These are phyloP conservation scores for Saccopteryx bilineata DNA, from an alignment of 2,113 vertebrate genomes.

Conservation along the genomic window DNA sequence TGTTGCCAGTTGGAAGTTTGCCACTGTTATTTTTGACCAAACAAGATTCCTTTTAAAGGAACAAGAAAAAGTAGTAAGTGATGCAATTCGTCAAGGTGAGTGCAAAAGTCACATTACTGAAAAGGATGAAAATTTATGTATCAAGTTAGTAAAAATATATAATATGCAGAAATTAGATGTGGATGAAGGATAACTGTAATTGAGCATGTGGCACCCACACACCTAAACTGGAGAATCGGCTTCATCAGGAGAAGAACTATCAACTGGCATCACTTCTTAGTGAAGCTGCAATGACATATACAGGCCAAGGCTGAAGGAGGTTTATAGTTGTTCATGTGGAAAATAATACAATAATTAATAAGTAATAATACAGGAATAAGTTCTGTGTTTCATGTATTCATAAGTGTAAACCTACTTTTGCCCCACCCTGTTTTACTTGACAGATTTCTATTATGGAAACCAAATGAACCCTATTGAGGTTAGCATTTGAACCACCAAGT, in stretches of 20 bases:
- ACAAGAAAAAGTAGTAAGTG: constrained; percentile 88
- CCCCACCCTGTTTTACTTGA: neutral
- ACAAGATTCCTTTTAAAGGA: constrained; percentile 90
- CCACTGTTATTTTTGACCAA: constrained; percentile 86
- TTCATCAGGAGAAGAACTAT: constrained; percentile 19
- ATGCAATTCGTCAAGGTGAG: constrained; percentile 86
- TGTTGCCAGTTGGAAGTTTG: constrained; percentile 86
- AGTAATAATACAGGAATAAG: neutral
- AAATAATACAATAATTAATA: neutral
- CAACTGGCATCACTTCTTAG: constrained; percentile 15
- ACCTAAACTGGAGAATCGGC: constrained; percentile 15
- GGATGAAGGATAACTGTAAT: constrained; percentile 30
- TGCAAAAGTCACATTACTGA: constrained; percentile 18
- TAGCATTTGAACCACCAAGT: neutral
- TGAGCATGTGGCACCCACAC: constrained; percentile 1
- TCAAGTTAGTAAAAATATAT: constrained; percentile 17
- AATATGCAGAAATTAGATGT: constrained; percentile 33
- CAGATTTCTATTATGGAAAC: constrained; percentile 19
- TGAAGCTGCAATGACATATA: neutral
- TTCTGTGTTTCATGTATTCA: neutral
- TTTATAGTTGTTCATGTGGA: neutral
- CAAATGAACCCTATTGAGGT: neutral
- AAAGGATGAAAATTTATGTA: constrained; percentile 13
- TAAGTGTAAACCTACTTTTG: neutral
- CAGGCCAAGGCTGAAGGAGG: neutral